phyloP scores from a whole-genome alignment of 2,888 invertebrate species.

The Epsilonema sp. region DNA sequence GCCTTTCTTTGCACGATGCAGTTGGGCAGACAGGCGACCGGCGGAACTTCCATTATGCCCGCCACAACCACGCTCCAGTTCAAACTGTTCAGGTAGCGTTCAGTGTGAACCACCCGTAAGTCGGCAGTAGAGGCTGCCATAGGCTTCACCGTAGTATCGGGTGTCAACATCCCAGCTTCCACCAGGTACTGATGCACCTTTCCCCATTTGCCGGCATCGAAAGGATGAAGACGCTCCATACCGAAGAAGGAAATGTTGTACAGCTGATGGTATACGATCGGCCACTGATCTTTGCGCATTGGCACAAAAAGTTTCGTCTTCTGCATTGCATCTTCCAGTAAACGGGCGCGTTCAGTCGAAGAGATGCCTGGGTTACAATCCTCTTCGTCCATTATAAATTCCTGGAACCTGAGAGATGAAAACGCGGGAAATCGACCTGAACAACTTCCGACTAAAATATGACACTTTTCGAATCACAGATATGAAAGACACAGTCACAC shows the following conservation, averaged over 20 bases:
- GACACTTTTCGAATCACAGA: too few relatives aligned
- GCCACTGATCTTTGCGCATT: too few relatives aligned
- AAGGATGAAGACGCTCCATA: constrained; percentile 62
- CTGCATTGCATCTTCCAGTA: too few relatives aligned
- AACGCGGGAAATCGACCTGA: too few relatives aligned
- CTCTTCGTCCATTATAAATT: too few relatives aligned
- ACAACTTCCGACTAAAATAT: too few relatives aligned
- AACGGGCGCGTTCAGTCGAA: too few relatives aligned
- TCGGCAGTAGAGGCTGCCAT: constrained; percentile 50
- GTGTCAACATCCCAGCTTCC: constrained; percentile 43
- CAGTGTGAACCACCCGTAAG: constrained; percentile 52
- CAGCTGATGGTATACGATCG: constrained; percentile 53
- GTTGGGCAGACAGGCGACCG: constrained; percentile 54
- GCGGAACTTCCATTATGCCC: constrained; percentile 53
- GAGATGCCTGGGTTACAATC: too few relatives aligned
- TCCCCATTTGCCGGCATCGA: constrained; percentile 69
- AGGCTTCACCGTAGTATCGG: constrained; percentile 46
- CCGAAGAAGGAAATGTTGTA: constrained; percentile 63
- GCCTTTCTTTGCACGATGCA: constrained; percentile 51
- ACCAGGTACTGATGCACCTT: constrained; percentile 41
- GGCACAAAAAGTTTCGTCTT: too few relatives aligned
- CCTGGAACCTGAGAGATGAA: too few relatives aligned
- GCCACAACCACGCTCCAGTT: constrained; percentile 62
- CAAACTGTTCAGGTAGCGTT: constrained; percentile 50
- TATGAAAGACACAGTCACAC: too few relatives aligned